These are phyloP conservation scores for Tokudaia tokunoshimensis DNA, from an alignment of 2,797 vertebrate genomes.

Conservation along the genomic window DNA sequence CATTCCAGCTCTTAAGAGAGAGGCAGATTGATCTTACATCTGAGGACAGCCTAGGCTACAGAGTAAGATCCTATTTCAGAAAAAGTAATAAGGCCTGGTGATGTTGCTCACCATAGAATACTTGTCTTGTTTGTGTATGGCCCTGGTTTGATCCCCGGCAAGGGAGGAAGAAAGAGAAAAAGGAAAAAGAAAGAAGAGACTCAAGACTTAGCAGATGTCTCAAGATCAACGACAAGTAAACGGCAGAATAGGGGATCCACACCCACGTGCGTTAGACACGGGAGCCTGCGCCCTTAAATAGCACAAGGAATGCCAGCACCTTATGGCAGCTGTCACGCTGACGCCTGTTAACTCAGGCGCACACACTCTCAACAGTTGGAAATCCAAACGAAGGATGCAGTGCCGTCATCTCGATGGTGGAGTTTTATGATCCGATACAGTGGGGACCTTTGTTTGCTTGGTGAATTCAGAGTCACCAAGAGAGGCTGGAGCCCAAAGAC, in stretches of 20 bases:
- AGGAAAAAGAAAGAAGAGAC: neutral
- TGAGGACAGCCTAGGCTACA: neutral
- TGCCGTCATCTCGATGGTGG: neutral
- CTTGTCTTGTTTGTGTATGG: neutral
- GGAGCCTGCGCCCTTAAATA: neutral
- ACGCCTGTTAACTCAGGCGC: neutral
- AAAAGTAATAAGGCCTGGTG: neutral
- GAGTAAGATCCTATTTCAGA: neutral
- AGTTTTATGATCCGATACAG: neutral
- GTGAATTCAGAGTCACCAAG: neutral
- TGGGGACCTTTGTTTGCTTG: neutral
- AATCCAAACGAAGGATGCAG: neutral
- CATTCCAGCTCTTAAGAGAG: neutral
- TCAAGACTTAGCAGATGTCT: neutral
- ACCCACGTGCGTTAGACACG: neutral
- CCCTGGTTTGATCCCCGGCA: neutral
- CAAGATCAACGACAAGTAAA: neutral
- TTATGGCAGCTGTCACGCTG: neutral
- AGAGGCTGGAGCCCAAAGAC: neutral
- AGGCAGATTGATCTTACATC: neutral
- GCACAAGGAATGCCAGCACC: neutral
- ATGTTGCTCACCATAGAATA: rapidly evolving
- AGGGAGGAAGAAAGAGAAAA: no score
- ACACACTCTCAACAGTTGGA: neutral
- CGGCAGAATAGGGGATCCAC: neutral